These are phyloP conservation scores for Phymastichus coffea DNA, from an alignment of 1,140 invertebrate genomes.

Conservation along the genomic window DNA sequence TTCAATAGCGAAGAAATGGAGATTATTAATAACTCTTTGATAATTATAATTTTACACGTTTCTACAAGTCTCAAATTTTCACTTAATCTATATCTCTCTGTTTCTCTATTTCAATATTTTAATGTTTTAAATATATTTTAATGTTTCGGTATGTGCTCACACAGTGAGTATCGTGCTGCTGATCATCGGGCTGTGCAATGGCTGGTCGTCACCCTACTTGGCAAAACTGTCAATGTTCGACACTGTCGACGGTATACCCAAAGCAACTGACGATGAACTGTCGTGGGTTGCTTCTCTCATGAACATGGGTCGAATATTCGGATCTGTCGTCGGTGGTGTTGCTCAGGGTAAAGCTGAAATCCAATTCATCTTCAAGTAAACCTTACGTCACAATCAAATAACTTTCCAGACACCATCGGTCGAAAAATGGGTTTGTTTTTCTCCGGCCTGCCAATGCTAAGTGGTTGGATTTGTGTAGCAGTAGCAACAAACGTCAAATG, in stretches of 20 bases:
- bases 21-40: too few species aligned
- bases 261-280: slow-evolving; percentile 42
- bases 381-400: too few species aligned
- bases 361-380: too few species aligned
- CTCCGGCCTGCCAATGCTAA: slow-evolving; percentile 52
- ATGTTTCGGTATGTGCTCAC: too few species aligned
- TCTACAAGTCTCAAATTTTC: background rate
- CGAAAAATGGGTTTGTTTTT: slow-evolving; percentile 57
- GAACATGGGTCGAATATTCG: slow-evolving; percentile 47
- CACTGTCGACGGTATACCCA: slow-evolving; percentile 31
- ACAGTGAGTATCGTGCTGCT: slow-evolving; percentile 48
- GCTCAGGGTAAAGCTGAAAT: slow-evolving; percentile 53
- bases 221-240: slow-evolving; percentile 45
- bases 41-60: slow-evolving; percentile 5
- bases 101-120: too few species aligned
- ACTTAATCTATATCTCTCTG: too few species aligned
- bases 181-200: slow-evolving; percentile 46
- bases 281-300: slow-evolving; percentile 53
- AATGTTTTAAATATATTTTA: background rate
- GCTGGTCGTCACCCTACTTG: slow-evolving; percentile 53
- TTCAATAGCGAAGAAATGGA: too few species aligned
- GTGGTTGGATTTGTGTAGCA: slow-evolving; percentile 58
- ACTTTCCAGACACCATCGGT: slow-evolving; percentile 60
- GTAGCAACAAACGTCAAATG: slow-evolving; percentile 43
- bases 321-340: slow-evolving; percentile 42